Percentiles rank a stretch among this genome's conserved stretches.
Evolutionary conservation across 2,113 vertebrate species (phyloP).

Genomic region (Calypte anna): DNA sequence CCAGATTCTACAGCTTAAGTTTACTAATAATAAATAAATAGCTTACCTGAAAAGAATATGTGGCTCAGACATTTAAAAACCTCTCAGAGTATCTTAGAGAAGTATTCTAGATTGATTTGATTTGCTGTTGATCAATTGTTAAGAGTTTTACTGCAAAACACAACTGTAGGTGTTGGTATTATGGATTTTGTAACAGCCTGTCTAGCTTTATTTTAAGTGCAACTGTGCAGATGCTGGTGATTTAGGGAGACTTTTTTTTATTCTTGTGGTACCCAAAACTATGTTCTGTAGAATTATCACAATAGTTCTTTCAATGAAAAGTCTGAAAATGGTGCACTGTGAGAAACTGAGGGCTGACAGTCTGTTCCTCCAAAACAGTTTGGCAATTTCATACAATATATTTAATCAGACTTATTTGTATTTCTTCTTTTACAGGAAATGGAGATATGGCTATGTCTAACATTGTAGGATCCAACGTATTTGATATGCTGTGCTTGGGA

Average conservation of each 20-base stretch:
- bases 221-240: conserved; percentile 61
- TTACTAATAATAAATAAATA: conserved; percentile 28
- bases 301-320: neutral
- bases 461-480: conserved; percentile 96
- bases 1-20: neutral
- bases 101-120: conserved; percentile 54
- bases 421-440: conserved; percentile 84
- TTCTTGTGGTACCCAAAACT: neutral
- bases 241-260: conserved; percentile 5
- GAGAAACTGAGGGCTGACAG: neutral
- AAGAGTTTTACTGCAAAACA: conserved; percentile 57
- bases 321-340: neutral
- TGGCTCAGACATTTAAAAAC: conserved; percentile 32
- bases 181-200: conserved; percentile 13
- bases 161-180: conserved; percentile 50
- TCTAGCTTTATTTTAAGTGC: conserved; percentile 58
- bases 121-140: conserved; percentile 63
- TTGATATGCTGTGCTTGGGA: conserved; percentile 95
- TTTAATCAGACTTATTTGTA: neutral
- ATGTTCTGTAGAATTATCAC: neutral
- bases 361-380: conserved; percentile 48
- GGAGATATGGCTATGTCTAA: conserved; percentile 99
- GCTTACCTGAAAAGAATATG: conserved; percentile 42
- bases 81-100: conserved; percentile 20
- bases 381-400: neutral